Base-by-base conservation (phyloP, 1,140 invertebrate species). In the Drosophila ananassae region DNA sequence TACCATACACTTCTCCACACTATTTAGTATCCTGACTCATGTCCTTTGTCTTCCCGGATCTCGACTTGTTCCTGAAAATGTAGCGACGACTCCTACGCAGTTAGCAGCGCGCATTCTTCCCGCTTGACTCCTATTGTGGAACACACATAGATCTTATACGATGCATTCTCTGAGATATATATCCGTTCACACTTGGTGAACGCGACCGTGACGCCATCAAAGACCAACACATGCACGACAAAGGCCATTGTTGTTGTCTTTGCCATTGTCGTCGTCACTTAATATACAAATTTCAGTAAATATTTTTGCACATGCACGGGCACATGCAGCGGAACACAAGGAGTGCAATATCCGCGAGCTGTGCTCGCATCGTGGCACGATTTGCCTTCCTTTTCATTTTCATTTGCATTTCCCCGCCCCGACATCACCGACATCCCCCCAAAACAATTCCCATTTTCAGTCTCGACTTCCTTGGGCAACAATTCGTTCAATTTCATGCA, bases 281-380 rank as follows among this genome's bases (percentile, higher is more conserved):
- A 89, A 83, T 89, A 89, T 77, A 89, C 83, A 83, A 87, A 89
- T 83, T 89, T 89, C 83, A 79, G 83, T 87, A 89, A 87, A 87
- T 87, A 87, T 87, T 87, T 89, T 73, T 57, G 72, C 76, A 71
- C 63, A 57, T 41, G 54, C 41, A 58, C 22, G 46, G 37, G 53
- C 47, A 39, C 24, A 60, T 37, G 52, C 8, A 46, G 41, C 46
- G 21, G 13, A 51, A 52, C 28, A 58, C 44, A 66, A 61, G 55
- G 47, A 56, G 51, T 62, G 75, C 75, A 77, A 77, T 72, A 77
- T 71, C 73, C 73, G 58, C 53, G 50, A 41, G 32, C 22, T 69
- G 52, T 56, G 61, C 12, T 75, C 51, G 32, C 48, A 61, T 53
- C 72, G 48, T 59, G 39, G 28, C 75, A 74, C 56, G 51, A 62